Evolutionary conservation across 2,113 vertebrate genomes (phyloP).

Genomic region (Aegotheles bennettii): DNA sequence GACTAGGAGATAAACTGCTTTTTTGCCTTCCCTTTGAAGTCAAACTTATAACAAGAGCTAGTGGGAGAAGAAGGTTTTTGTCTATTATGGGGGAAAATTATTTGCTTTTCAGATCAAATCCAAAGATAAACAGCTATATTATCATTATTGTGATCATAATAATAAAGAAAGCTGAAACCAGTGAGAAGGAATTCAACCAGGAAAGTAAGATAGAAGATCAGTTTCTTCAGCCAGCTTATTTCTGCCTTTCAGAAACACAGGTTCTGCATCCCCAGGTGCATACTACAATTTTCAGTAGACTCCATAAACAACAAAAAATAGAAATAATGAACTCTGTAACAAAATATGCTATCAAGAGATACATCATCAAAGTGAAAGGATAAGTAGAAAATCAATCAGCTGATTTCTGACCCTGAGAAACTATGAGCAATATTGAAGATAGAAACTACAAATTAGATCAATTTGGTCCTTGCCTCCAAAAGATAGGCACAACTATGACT

Average conservation of each 20-base stretch:
- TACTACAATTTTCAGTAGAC: conserved; percentile 13
- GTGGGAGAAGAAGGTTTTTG: not conserved
- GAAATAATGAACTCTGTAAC: conserved; percentile 42
- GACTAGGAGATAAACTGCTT: not conserved
- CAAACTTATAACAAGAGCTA: not conserved
- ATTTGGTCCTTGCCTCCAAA: not conserved
- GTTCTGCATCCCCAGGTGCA: not conserved
- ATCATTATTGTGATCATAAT: not conserved
- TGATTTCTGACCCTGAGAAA: conserved; percentile 28
- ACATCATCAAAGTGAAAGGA: not conserved
- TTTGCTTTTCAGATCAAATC: not conserved
- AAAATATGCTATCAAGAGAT: conserved; percentile 30
- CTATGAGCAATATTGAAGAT: not conserved
- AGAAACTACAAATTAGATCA: conserved; percentile 9
- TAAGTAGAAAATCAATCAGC: conserved; percentile 35
- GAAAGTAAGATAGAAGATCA: not conserved
- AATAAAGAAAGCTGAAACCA: not conserved
- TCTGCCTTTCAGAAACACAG: not conserved
- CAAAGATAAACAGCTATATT: not conserved
- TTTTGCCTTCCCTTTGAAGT: not conserved
- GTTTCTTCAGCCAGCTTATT: not conserved
- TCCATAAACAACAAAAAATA: conserved; percentile 5
- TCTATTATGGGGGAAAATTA: not conserved
- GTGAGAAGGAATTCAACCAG: not conserved
- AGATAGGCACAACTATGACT: not conserved